Evolutionary conservation across 2,113 vertebrate species (phyloP), one percentile per base, ranked within the genome.

Genomic region (Nycticryphes semicollaris): DNA sequence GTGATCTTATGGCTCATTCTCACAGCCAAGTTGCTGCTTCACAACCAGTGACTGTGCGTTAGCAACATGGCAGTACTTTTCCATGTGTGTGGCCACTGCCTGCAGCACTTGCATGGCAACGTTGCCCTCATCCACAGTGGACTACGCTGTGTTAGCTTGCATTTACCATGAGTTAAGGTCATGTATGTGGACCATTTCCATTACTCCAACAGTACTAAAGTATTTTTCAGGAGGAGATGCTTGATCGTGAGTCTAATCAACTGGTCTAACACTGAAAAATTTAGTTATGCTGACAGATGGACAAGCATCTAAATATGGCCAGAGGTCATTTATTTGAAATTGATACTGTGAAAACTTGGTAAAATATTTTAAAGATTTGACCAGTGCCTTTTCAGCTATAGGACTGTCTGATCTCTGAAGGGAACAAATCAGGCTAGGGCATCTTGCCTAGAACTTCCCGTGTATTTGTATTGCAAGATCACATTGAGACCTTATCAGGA

Each of bases 311-410:
- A 57, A 84, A 57, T 72, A 59, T 73, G 63, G 45, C 59, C 63
- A 83, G 84, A 76, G 59, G 57, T 74, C 45, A 33, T 78, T 87
- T 78, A 53, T 81, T 69, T 87, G 35, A 57, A 93, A 94, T 76
- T 50, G 8, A 89, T 76, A 57, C 68, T 72, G 33, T 67, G 86
- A 84, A 74, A 63, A 39, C 50, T 6, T 68, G 30, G 19, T n/a
- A 59, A 69, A 24, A 31, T 1, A 2, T 53, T 79, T 89, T 92
- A 84, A 84, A 81, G 39, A 68, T 75, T n/a, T 93, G 88, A 97
- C 69, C 76, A 87, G 79, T 96, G 92, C 92, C 94, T 95, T 94
- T 96, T 77, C 88, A 91, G 70, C 79, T 90, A 19, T 35, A 51
- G 85, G 68, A 86, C 60, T 94, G 33, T 86, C 75, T 76, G 63